A percentile compares a stretch with the other conserved stretches of the same genome.
Evolutionary conservation across 1,140 invertebrate genomes (phyloP).

Genomic region (Drosophila athabasca): DNA sequence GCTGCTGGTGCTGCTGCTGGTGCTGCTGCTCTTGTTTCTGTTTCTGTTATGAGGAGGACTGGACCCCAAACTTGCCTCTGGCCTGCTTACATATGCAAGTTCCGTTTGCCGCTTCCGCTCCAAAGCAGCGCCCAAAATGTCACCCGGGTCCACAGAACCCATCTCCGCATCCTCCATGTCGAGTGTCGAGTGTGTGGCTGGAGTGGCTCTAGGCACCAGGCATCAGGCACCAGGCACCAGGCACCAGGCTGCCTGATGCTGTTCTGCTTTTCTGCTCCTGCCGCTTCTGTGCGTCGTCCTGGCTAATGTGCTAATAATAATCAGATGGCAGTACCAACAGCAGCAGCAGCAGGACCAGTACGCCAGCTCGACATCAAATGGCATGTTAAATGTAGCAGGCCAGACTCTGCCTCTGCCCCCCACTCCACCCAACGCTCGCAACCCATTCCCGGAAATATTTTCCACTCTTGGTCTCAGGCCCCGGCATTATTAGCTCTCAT

Average conservation of each 20-base stretch:
- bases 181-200: slow-evolving; percentile 78
- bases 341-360: slow-evolving; percentile 9
- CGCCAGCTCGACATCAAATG: slow-evolving; percentile 66
- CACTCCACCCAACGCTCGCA: slow-evolving; percentile 21
- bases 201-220: slow-evolving; percentile 66
- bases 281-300: slow-evolving; percentile 41
- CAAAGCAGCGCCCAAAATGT: slow-evolving; percentile 49
- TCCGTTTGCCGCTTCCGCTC: slow-evolving; percentile 66
- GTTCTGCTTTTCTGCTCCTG: slow-evolving; percentile 14
- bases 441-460: slow-evolving; percentile 68
- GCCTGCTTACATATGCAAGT: slow-evolving; percentile 74
- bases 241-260: slow-evolving; percentile 25
- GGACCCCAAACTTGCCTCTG: slow-evolving; percentile 39
- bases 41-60: slow-evolving; percentile 24
- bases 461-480: slow-evolving; percentile 52
- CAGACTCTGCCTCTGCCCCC: slow-evolving; percentile 2
- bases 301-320: slow-evolving; percentile 80
- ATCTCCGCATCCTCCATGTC: slow-evolving; percentile 20
- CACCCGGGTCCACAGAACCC: slow-evolving; percentile 12
- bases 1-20: not conserved
- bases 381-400: slow-evolving; percentile 65
- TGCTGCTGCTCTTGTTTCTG: not conserved
- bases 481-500: slow-evolving; percentile 78
- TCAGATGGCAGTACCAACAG: slow-evolving; percentile 49
- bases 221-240: not conserved